A percentile compares a stretch with the other conserved stretches of the same genome.
Conservation (phyloP, 2,113 vertebrate genomes). For the Antigone vipio region DNA sequence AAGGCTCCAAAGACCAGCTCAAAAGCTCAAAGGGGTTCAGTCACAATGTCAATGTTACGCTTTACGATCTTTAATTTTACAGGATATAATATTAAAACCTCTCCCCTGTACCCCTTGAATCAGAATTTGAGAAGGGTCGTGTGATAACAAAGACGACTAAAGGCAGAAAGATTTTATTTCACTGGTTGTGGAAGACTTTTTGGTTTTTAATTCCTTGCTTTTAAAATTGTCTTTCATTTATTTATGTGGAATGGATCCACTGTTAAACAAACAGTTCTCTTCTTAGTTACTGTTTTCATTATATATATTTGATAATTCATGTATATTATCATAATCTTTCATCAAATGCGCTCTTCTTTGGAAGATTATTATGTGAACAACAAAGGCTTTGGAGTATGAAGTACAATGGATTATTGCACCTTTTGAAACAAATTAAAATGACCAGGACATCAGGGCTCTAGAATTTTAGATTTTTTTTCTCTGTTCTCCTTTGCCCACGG, state of each 20-base stretch:
- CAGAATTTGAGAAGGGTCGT: neutral
- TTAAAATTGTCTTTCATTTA: neutral
- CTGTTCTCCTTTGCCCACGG: neutral
- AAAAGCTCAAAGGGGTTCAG: neutral
- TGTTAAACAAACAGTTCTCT: neutral
- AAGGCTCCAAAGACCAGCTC: constrained; percentile 26
- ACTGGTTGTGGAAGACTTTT: neutral
- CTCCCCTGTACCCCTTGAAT: neutral
- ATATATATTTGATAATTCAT: neutral
- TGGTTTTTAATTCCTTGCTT: neutral
- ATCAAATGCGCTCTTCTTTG: neutral
- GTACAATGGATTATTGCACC: neutral
- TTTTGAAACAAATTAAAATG: neutral
- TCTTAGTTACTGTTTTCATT: neutral
- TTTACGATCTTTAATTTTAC: constrained; percentile 17
- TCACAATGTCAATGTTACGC: neutral
- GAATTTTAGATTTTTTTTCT: neutral
- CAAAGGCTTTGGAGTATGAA: neutral
- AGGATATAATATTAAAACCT: neutral
- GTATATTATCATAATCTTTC: neutral
- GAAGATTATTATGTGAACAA: neutral
- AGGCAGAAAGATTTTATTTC: neutral
- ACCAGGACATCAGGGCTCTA: neutral
- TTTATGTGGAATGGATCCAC: neutral
- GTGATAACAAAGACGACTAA: neutral